These are phyloP conservation scores for Ostrea denselamellosa DNA, from an alignment of 1,140 invertebrate species.

Conservation along the genomic window DNA sequence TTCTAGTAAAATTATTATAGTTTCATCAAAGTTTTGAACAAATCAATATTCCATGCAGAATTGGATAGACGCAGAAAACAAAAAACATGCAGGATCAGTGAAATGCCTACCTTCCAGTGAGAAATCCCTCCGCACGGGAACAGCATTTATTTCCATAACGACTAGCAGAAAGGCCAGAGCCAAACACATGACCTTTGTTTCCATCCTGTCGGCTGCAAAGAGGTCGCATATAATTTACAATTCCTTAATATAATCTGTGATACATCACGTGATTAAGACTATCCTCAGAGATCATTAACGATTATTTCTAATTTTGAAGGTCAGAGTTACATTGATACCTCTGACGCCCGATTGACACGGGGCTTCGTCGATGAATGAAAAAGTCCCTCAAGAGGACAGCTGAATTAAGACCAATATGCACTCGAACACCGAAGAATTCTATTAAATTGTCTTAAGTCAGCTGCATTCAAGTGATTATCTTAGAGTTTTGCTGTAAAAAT, in stretches of 20 bases:
- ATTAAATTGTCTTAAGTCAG: neutral
- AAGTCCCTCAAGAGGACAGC: neutral
- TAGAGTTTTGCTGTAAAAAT: neutral
- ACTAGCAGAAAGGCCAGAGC: conserved; percentile 7
- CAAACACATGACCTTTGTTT: conserved; percentile 6
- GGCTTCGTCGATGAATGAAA: neutral
- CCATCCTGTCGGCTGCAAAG: conserved; percentile 3
- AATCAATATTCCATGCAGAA: neutral
- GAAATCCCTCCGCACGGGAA: neutral
- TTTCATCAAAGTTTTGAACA: neutral
- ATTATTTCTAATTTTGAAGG: neutral
- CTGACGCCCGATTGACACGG: no score
- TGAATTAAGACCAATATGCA: conserved; percentile 9
- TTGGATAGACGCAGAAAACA: neutral
- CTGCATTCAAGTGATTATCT: neutral
- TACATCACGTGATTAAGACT: conserved; percentile 8
- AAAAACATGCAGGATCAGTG: neutral
- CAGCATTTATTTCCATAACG: conserved; percentile 16
- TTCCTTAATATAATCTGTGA: conserved; percentile 3
- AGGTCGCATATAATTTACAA: neutral
- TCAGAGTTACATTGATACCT: neutral
- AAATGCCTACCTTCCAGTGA: neutral
- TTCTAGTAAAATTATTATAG: no score
- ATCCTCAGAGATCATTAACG: neutral
- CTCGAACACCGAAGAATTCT: neutral